Conservation (phyloP, 2,888 invertebrate species). For the Incurvaria masculella region DNA sequence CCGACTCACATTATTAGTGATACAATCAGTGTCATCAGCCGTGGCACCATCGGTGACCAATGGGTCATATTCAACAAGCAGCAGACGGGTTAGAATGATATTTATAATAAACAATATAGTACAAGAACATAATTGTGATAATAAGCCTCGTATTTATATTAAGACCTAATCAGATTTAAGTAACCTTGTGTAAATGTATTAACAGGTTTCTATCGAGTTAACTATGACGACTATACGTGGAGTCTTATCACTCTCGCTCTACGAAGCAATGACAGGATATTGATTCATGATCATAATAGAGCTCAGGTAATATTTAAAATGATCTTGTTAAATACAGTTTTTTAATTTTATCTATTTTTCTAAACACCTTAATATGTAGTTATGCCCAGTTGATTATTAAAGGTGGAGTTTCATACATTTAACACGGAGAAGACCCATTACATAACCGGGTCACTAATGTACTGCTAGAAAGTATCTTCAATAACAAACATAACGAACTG, state of each 20-base stretch:
- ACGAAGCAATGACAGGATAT: constrained; percentile 29
- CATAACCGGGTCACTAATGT: too few relatives aligned
- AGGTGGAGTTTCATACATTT: too few relatives aligned
- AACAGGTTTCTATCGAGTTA: constrained; percentile 60
- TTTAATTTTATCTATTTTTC: background rate
- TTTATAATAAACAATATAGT: too few relatives aligned
- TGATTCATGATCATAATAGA: constrained; percentile 61
- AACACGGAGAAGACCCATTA: too few relatives aligned
- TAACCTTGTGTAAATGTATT: background rate
- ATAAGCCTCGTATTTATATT: background rate
- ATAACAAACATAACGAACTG: too few relatives aligned
- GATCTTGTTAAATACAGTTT: background rate
- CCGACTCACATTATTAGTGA: constrained; percentile 32
- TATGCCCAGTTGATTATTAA: too few relatives aligned
- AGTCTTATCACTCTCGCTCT: constrained; percentile 48
- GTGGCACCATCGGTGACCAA: constrained; percentile 32
- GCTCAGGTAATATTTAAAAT: constrained; percentile 51
- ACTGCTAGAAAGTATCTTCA: too few relatives aligned
- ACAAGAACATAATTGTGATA: too few relatives aligned
- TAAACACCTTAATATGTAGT: too few relatives aligned
- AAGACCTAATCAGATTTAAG: background rate
- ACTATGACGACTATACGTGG: constrained; percentile 59
- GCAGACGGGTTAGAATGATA: constrained; percentile 44
- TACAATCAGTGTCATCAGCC: constrained; percentile 22
- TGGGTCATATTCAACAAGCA: constrained; percentile 64